Conservation (phyloP, 2,888 invertebrate species). For the Acholoe squamosa region DNA sequence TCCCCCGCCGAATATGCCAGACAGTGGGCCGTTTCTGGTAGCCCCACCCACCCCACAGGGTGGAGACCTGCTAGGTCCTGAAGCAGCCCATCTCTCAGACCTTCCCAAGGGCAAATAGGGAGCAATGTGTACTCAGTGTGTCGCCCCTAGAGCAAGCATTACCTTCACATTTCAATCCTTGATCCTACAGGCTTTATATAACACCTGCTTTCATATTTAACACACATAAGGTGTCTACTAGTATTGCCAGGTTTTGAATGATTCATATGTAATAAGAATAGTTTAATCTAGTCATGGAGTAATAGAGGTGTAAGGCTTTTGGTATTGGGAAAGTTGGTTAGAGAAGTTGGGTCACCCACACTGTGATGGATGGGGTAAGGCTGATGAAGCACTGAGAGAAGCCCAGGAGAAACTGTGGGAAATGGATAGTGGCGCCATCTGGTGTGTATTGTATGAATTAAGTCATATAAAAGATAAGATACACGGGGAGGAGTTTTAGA, state of each 20-base stretch:
- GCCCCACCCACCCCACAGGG: constrained; percentile 69
- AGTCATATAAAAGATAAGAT: too few relatives aligned
- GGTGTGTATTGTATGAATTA: background rate
- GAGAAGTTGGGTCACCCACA: too few relatives aligned
- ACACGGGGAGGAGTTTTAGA: too few relatives aligned
- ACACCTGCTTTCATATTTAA: background rate
- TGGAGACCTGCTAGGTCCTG: constrained; percentile 75
- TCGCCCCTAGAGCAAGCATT: constrained; percentile 63
- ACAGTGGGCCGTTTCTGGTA: constrained; percentile 73
- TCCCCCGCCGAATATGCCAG: constrained; percentile 69
- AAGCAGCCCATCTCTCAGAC: constrained; percentile 77
- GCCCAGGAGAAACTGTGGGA: too few relatives aligned
- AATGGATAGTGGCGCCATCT: background rate
- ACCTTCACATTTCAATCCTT: constrained; percentile 29
- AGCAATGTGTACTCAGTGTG: constrained; percentile 42
- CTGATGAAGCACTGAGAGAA: too few relatives aligned
- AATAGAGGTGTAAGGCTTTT: too few relatives aligned
- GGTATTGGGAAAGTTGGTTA: background rate
- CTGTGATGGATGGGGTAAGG: too few relatives aligned
- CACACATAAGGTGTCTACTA: background rate
- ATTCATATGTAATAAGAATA: too few relatives aligned
- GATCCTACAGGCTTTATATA: background rate
- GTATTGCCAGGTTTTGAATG: too few relatives aligned
- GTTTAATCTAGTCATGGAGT: too few relatives aligned
- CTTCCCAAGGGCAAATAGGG: constrained; percentile 75